Evolutionary conservation across 1,140 invertebrate genomes (phyloP), one percentile per base, ranked within the genome.

Genomic region (Acromyrmex echinatior): DNA sequence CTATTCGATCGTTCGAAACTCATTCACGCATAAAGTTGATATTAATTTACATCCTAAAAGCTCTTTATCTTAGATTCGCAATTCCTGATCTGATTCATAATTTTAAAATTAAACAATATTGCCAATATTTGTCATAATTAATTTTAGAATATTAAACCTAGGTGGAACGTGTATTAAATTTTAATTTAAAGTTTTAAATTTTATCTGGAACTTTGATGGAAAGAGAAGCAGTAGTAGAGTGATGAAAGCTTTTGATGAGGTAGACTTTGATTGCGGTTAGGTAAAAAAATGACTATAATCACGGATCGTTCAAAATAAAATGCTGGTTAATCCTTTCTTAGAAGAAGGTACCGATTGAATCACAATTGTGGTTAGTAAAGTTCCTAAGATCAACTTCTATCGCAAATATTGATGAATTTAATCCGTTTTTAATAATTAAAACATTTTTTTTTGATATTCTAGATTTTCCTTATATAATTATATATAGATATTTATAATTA

Each of bases 191-290:
- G 18, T 16, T 60, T 7, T 56, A 21, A 74, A 35, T 76, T 12
- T 49, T 25, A 21, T 70, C 7, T 25, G 4, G 14, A 76, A 39
- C 9, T 10, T n/a, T 10, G 7, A 62, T 39, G 12, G 2, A 58
- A 81, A 25, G 9, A 0, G 2, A 53, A 25, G 12, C 5, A 56
- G 14, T 18, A 12, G 45, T 71, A 12, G 21, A 45, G 31, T 70
- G 28, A 16, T 1, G 16, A 45, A 45, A n/a, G 16, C 5, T 14
- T 16, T 81, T 60, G 66, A 45, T 45, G 18, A 60, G 53, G 25
- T 56, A 31, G 9, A 3, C 49, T 56, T 81, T 2, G 14, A 66
- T 56, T 80, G 49, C 28, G 21, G 51, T 81, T 71, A 79, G n/a
- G 45, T 25, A 51, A 65, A 63, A 66, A 18, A 65, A 18, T 14